A percentile compares a stretch with the other conserved stretches of the same genome.
phyloP scores from a whole-genome alignment of 2,888 invertebrate genomes.

The Alentia gelatinosa region DNA sequence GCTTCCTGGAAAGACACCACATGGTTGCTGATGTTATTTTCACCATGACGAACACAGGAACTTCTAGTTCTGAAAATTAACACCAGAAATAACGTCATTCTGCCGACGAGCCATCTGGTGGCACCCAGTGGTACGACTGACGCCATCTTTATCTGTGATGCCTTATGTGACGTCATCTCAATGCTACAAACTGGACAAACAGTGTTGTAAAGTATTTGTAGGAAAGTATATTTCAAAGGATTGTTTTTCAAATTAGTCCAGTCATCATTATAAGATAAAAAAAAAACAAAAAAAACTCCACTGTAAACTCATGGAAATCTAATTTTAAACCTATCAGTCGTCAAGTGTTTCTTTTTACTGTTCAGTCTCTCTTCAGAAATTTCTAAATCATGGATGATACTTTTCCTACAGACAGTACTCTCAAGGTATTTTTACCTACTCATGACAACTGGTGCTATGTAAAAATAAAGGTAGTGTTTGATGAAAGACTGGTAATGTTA shows the following conservation, averaged over 20 bases:
- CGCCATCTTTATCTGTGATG: conserved; percentile 26
- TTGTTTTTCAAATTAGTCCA: neutral
- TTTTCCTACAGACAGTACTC: neutral
- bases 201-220: neutral
- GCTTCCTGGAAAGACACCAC: too few species aligned
- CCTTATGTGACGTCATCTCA: conserved; percentile 26
- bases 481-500: neutral
- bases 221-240: too few species aligned
- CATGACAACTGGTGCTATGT: conserved; percentile 40
- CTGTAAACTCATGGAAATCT: neutral
- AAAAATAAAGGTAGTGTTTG: neutral
- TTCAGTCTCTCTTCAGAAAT: neutral
- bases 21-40: too few species aligned
- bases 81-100: too few species aligned
- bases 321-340: neutral
- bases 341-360: neutral
- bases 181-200: neutral
- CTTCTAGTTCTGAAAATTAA: too few species aligned
- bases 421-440: neutral
- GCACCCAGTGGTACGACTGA: neutral
- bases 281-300: neutral
- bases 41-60: too few species aligned
- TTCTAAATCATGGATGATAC: neutral
- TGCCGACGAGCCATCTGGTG: neutral
- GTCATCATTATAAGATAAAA: neutral